Evolutionary conservation across 2,888 invertebrate species (phyloP).

Genomic region (Pilophorus perplexus): DNA sequence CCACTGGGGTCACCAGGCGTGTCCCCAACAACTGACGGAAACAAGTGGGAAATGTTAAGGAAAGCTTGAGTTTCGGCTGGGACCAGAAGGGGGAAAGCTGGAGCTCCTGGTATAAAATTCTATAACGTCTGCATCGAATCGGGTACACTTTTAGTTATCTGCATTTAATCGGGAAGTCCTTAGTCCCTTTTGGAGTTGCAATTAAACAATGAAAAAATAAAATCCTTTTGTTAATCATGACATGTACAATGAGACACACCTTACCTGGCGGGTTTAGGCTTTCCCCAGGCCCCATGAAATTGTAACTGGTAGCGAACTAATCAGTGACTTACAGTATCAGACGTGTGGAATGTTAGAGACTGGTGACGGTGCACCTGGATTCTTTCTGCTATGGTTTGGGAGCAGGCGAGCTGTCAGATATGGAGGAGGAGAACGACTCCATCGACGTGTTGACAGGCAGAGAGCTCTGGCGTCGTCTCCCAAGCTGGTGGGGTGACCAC

Average conservation of each 20-base stretch:
- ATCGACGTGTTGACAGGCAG: conserved; percentile 42
- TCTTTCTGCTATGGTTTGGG: conserved; percentile 38
- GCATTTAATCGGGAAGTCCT: not conserved
- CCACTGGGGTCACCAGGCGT: conserved; percentile 1
- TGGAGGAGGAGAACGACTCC: conserved; percentile 43
- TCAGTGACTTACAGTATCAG: not conserved
- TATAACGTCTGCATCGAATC: not conserved
- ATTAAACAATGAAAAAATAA: too few relatives aligned
- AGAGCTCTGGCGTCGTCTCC: conserved; percentile 29
- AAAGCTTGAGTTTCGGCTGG: too few relatives aligned
- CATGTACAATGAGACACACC: too few relatives aligned
- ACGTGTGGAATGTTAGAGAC: conserved; percentile 25
- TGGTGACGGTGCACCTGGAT: conserved; percentile 39
- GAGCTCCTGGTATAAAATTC: not conserved
- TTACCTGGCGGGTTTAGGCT: too few relatives aligned
- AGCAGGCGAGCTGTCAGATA: conserved; percentile 36
- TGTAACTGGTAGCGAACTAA: too few relatives aligned
- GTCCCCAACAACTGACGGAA: conserved; percentile 3
- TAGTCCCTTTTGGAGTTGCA: not conserved
- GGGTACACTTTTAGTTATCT: not conserved
- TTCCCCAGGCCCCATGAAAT: too few relatives aligned
- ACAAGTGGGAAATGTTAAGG: not conserved
- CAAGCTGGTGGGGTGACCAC: conserved; percentile 42
- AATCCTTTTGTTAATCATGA: too few relatives aligned
- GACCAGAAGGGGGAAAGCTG: too few relatives aligned